phyloP scores from a whole-genome alignment of 2,888 invertebrate species.

The Amphimallon solstitiale region DNA sequence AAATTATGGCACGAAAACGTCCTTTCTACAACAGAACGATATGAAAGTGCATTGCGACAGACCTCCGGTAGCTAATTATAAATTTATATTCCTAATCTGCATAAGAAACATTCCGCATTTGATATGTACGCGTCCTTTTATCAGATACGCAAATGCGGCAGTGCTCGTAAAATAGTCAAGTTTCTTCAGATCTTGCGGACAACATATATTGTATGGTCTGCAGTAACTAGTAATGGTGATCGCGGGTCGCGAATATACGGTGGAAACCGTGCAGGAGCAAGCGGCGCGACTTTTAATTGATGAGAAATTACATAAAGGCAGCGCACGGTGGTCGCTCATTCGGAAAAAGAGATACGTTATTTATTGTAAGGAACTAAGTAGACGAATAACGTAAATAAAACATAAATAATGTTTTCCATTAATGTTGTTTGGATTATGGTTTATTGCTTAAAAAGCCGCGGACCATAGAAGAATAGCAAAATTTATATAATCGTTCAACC shows the following conservation, averaged over 20 bases:
- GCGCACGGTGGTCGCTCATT: conserved; percentile 4
- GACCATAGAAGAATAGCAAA: too few relatives aligned
- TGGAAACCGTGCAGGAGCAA: conserved; percentile 16
- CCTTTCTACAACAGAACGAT: not conserved
- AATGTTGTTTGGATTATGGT: too few relatives aligned
- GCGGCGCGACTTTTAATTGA: conserved; percentile 20
- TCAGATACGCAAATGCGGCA: conserved; percentile 31
- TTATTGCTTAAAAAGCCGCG: too few relatives aligned
- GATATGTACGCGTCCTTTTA: conserved; percentile 27
- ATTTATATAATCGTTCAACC: too few relatives aligned
- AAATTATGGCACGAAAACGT: too few relatives aligned
- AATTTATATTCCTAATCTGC: conserved; percentile 40
- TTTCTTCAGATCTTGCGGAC: conserved; percentile 25
- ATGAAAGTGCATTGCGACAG: not conserved
- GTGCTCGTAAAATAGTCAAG: conserved; percentile 21
- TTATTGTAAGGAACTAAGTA: not conserved
- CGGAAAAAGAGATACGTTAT: not conserved
- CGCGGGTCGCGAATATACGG: not conserved
- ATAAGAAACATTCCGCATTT: conserved; percentile 36
- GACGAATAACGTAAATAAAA: not conserved
- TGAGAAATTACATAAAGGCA: conserved; percentile 14
- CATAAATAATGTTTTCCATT: not conserved
- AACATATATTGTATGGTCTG: conserved; percentile 30
- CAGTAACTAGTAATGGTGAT: conserved; percentile 7
- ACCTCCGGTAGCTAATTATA: conserved; percentile 12